Evolutionary conservation across 2,888 invertebrate genomes (phyloP).

Genomic region (Eupithecia subumbrata): DNA sequence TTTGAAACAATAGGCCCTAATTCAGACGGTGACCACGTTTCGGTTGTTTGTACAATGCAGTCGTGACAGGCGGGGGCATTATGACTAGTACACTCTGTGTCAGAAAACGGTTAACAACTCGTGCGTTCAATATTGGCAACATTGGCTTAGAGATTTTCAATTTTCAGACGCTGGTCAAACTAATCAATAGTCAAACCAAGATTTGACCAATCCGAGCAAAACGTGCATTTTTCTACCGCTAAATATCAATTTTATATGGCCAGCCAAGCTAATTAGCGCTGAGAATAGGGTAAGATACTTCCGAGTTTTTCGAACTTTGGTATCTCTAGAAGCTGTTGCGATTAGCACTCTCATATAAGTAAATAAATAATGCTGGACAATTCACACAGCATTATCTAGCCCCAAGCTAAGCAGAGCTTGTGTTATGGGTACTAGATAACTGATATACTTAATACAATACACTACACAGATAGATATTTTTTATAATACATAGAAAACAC

Average conservation of each 20-base stretch:
- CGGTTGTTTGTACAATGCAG: slow-evolving; percentile 51
- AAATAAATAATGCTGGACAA: too few species aligned
- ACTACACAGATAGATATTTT: too few species aligned
- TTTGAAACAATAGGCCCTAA: slow-evolving; percentile 48
- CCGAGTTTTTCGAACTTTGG: not conserved
- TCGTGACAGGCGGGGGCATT: slow-evolving; percentile 59
- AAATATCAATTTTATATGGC: too few species aligned
- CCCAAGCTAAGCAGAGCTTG: too few species aligned
- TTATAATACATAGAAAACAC: too few species aligned
- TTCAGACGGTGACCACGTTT: slow-evolving; percentile 53
- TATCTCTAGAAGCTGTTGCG: not conserved
- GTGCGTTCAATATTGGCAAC: not conserved
- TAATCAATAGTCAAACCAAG: not conserved
- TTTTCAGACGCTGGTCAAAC: not conserved
- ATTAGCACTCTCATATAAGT: not conserved
- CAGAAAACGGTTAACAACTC: slow-evolving; percentile 20
- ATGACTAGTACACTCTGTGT: slow-evolving; percentile 38
- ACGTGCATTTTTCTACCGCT: not conserved
- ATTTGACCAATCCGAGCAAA: not conserved
- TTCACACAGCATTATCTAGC: too few species aligned
- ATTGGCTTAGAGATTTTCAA: not conserved
- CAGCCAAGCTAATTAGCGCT: too few species aligned
- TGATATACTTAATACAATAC: too few species aligned
- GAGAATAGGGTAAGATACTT: not conserved
- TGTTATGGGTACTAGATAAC: too few species aligned